Evolutionary conservation across 2,888 invertebrate genomes (phyloP), one percentile per base, ranked within the genome.

Genomic region (Cacoxenus indagator): DNA sequence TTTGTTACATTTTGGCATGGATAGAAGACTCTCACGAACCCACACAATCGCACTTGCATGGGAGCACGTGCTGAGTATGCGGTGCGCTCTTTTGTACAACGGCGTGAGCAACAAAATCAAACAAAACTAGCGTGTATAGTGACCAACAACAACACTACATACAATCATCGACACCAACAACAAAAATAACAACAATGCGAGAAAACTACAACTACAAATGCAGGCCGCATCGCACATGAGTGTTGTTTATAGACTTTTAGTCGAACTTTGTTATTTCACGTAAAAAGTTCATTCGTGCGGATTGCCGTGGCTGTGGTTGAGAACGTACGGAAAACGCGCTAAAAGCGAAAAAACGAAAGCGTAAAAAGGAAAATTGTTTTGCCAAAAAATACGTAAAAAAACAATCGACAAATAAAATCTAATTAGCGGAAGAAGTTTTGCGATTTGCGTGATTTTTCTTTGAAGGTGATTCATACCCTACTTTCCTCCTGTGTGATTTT

Each of bases 191-290:
- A 70, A 72, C 65, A 72, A 73, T 54, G 73, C 65, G 70, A 31
- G 8, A n/a, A 22, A 37, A 61, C 43, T 29, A 54, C 68, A 19
- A 59, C 67, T 37, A 67, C 69, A 64, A 66, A 55, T 66, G 31
- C 57, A 51, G 8, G 22, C 31, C 14, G 70, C 45, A 62, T n/a
- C 46, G 17, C 77, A 78, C 70, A 73, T 80, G 73, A 78, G 82
- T 78, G 78, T 80, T 80, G 81, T 82, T 84, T 82, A 81, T 82
- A 83, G 81, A 80, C 86, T 84, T 86, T 85, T 86, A 86, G 85
- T 85, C 83, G 85, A 83, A 83, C 81, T 86, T 82, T 81, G 84
- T 84, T 82, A 83, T 86, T 86, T 83, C 84, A 84, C 81, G 85
- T 79, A 82, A 84, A 75, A 85, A 86, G 86, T 86, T 81, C 83